Conservation (phyloP, 2,797 vertebrate genomes). For the Gambusia yucatana region DNA sequence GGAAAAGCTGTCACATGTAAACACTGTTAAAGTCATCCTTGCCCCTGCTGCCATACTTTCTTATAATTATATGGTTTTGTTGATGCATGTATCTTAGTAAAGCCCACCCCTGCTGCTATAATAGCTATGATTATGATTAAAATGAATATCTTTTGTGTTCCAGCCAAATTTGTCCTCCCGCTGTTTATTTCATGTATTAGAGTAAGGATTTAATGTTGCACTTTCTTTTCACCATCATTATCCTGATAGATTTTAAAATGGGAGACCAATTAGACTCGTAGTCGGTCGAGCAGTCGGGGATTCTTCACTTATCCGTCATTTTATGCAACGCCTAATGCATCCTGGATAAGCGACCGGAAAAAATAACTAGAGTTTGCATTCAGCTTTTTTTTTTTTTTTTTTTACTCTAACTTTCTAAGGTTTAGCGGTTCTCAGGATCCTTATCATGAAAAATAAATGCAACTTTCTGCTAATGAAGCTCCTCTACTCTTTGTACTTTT, state of each 20-base stretch:
- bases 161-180: conserved; percentile 11
- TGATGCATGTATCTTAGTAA: conserved; percentile 27
- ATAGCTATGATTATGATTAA: conserved; percentile 52
- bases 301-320: conserved; percentile 30
- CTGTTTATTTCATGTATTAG: conserved; percentile 15
- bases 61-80: conserved; percentile 13
- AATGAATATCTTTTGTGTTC: conserved; percentile 32
- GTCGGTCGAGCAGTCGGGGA: conserved; percentile 12
- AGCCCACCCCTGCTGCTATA: conserved; percentile 35
- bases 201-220: conserved; percentile 10
- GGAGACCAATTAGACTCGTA: conserved; percentile 41
- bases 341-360: conserved; percentile 30
- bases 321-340: conserved; percentile 25
- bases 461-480: conserved; percentile 30
- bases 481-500: conserved; percentile 6
- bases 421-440: not conserved
- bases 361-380: conserved; percentile 20
- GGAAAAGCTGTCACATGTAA: not conserved
- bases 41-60: conserved; percentile 2
- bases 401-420: not conserved
- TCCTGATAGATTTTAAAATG: conserved; percentile 39
- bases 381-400: not conserved
- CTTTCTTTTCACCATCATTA: conserved; percentile 28
- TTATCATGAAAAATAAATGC: conserved; percentile 25
- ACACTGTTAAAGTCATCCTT: conserved; percentile 7